phyloP scores from a whole-genome alignment of 2,113 vertebrate species.

The Microcebus tavaratra region DNA sequence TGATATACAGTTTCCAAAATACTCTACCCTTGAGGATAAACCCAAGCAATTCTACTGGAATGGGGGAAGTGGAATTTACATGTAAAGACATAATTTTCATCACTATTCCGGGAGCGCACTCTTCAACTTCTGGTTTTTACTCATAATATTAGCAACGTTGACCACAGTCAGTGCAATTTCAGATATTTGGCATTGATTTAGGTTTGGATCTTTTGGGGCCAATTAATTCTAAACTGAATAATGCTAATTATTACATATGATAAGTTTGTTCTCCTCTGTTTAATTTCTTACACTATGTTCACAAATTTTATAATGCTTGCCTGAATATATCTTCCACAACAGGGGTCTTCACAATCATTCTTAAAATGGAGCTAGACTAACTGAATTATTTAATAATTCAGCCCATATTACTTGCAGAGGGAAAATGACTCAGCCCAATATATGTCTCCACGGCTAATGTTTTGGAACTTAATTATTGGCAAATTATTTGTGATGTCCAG shows the following conservation, averaged over 20 bases:
- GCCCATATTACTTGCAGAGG: neutral
- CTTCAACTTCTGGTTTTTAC: neutral
- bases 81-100: neutral
- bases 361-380: neutral
- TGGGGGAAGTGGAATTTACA: neutral
- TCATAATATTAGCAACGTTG: neutral
- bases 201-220: neutral
- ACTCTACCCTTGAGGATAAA: neutral
- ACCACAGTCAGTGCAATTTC: neutral
- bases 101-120: neutral
- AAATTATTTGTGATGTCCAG: neutral
- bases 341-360: neutral
- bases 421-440: neutral
- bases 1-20: neutral
- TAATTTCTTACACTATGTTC: conserved; percentile 34
- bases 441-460: neutral
- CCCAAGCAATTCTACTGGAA: neutral
- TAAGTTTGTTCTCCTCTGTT: neutral
- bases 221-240: neutral
- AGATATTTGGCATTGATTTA: neutral
- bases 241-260: neutral
- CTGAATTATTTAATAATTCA: conserved; percentile 1
- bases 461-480: neutral
- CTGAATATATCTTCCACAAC: neutral
- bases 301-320: conserved; percentile 27